A percentile compares a stretch with the other conserved stretches of the same genome.
phyloP scores from a whole-genome alignment of 23 tunicate species.

The Ascidia mentula region DNA sequence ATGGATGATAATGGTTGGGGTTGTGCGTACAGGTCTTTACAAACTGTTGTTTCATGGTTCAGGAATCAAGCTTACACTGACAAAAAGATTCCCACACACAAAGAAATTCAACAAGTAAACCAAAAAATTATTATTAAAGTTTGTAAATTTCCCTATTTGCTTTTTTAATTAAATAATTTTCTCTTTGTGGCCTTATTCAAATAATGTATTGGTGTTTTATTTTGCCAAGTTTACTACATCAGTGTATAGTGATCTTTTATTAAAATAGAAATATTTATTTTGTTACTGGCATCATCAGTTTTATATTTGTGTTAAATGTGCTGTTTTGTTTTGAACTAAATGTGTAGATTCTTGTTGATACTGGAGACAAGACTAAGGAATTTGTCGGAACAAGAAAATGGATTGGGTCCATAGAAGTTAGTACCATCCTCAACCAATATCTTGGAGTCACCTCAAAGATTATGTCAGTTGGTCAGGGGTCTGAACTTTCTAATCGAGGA shows the following conservation, averaged over 20 bases:
- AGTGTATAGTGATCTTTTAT: too few species aligned
- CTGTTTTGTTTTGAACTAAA: too few species aligned
- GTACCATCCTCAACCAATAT: conserved; percentile 54
- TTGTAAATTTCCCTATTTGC: not conserved
- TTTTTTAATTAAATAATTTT: not conserved
- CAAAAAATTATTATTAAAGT: too few species aligned
- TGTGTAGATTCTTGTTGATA: conserved; percentile 67
- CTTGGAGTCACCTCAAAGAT: conserved; percentile 71
- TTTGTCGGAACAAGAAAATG: conserved; percentile 79
- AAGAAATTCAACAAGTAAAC: conserved; percentile 78
- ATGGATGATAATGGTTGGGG: conserved; percentile 98
- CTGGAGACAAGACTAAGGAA: conserved; percentile 77
- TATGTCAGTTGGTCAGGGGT: conserved; percentile 76
- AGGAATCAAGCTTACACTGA: conserved; percentile 67
- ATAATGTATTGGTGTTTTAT: too few species aligned
- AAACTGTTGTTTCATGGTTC: conserved; percentile 92
- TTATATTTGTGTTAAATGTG: too few species aligned
- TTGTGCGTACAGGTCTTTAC: conserved; percentile 92
- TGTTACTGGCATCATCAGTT: too few species aligned
- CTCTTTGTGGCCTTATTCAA: not conserved
- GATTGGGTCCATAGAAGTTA: conserved; percentile 94
- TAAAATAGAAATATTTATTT: too few species aligned
- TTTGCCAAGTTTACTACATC: too few species aligned
- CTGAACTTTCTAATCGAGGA: conserved; percentile 60
- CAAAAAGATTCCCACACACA: conserved; percentile 59